Evolutionary conservation across 2,113 vertebrate species (phyloP).

Genomic region (Scomber colias): DNA sequence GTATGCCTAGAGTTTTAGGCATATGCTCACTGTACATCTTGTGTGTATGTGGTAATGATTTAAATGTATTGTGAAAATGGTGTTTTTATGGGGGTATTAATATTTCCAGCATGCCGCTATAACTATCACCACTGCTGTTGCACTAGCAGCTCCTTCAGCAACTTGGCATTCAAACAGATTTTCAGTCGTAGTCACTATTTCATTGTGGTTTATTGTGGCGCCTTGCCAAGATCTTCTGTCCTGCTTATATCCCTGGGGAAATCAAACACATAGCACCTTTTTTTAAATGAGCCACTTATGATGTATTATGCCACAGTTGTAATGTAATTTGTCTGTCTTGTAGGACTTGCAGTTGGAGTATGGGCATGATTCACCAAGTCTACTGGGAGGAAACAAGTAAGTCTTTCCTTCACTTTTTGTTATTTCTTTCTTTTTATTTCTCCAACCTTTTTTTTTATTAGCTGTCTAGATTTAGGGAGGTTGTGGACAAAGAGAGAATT

Average conservation of each 20-base stretch:
- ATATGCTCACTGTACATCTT: neutral
- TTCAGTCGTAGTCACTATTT: neutral
- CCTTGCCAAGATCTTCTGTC: neutral
- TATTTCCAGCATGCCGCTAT: slow-evolving; percentile 7
- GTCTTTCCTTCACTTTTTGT: slow-evolving; percentile 62
- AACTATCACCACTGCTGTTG: slow-evolving; percentile 13
- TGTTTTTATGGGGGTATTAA: neutral
- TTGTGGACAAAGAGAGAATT: neutral
- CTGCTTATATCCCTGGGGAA: neutral
- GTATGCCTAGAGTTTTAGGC: too few species aligned
- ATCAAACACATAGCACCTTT: neutral
- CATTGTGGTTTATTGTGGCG: slow-evolving; percentile 13
- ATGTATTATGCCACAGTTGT: neutral
- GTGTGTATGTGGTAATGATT: slow-evolving; percentile 4
- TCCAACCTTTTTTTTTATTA: neutral
- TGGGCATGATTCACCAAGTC: slow-evolving; percentile 89
- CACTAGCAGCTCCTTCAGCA: slow-evolving; percentile 1
- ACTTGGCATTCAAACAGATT: slow-evolving; percentile 2
- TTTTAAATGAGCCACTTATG: neutral
- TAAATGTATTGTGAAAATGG: neutral
- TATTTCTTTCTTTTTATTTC: neutral
- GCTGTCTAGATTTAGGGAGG: neutral
- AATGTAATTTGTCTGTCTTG: slow-evolving; percentile 46
- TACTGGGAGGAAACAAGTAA: slow-evolving; percentile 96
- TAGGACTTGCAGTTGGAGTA: slow-evolving; percentile 96